Conservation (phyloP, 2,113 vertebrate species). For the Erythrolamprus reginae region DNA sequence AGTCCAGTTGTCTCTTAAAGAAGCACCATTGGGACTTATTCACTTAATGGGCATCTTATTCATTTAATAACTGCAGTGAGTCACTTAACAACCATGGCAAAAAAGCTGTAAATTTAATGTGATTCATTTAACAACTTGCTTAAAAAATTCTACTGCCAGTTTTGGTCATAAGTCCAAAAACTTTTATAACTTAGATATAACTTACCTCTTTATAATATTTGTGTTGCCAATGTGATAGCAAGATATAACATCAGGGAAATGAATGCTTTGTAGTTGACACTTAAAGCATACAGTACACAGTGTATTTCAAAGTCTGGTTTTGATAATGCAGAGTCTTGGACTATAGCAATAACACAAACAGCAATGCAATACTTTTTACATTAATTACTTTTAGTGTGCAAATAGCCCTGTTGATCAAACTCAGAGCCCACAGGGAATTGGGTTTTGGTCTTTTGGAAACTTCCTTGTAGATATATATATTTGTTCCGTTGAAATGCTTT, state of each 20-base stretch:
- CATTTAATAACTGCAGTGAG: neutral
- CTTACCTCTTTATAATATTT: neutral
- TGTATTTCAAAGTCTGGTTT: neutral
- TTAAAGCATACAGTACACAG: neutral
- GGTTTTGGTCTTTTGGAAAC: neutral
- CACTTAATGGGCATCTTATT: no score
- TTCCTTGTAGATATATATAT: neutral
- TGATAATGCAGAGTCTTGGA: neutral
- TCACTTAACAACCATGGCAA: neutral
- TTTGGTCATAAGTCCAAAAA: neutral
- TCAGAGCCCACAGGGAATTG: neutral
- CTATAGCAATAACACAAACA: neutral
- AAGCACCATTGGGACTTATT: neutral
- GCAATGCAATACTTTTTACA: neutral
- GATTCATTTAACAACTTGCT: neutral
- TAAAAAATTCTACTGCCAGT: neutral
- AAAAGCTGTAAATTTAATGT: neutral
- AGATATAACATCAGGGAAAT: neutral
- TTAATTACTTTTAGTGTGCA: neutral
- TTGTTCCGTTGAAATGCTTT: neutral
- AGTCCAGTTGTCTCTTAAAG: no score
- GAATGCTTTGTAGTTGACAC: conserved; percentile 18
- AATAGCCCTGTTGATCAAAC: neutral
- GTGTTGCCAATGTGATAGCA: neutral
- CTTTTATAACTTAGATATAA: neutral